Evolutionary conservation across 2,113 vertebrate species (phyloP).

Genomic region (Brienomyrus longianalis): DNA sequence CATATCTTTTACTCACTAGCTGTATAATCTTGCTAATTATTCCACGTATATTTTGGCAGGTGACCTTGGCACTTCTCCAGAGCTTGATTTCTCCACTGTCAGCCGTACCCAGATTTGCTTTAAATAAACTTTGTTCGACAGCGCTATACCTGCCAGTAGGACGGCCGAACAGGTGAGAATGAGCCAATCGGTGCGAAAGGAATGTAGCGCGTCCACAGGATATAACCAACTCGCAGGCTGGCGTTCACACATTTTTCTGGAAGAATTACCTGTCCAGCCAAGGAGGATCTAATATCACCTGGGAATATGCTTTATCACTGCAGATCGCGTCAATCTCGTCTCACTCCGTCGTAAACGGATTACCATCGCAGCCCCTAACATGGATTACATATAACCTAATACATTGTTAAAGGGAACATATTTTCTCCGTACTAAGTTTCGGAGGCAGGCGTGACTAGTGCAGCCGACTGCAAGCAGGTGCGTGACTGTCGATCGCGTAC

Average conservation of each 20-base stretch:
- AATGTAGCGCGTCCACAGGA: conserved; percentile 7
- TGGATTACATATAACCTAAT: neutral
- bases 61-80: neutral
- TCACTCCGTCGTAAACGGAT: neutral
- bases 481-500: neutral
- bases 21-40: neutral
- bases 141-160: neutral
- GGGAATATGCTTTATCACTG: neutral
- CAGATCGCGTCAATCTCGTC: neutral
- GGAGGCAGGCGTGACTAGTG: neutral
- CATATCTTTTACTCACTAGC: neutral
- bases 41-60: neutral
- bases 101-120: neutral
- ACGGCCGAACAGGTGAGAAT: neutral
- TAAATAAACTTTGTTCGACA: neutral
- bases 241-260: neutral
- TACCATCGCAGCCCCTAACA: neutral
- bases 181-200: neutral
- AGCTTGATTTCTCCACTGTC: neutral
- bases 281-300: neutral
- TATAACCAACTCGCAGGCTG: neutral
- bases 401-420: neutral
- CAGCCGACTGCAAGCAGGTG: neutral
- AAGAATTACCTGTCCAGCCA: neutral
- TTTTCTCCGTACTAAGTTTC: neutral